A percentile compares a stretch with the other conserved stretches of the same genome.
Conservation (phyloP, 2,888 invertebrate genomes). For the Dynastes tityus region DNA sequence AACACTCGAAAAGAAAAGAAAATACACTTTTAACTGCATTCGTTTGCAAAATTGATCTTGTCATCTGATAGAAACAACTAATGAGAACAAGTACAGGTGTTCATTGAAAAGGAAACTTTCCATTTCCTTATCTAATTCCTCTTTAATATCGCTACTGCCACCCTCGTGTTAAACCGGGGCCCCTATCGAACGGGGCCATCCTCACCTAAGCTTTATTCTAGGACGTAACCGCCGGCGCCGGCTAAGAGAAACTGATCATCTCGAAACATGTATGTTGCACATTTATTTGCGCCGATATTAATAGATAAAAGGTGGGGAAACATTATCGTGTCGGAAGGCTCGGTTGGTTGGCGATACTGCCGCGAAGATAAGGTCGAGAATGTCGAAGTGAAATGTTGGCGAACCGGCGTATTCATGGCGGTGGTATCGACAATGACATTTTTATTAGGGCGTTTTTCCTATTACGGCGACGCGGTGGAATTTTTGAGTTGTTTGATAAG, state of each 20-base stretch:
- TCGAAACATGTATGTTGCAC: slow-evolving; percentile 29
- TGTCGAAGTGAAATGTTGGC: not conserved
- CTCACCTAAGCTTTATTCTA: too few species aligned
- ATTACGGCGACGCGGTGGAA: not conserved
- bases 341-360: not conserved
- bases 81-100: too few species aligned
- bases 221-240: too few species aligned
- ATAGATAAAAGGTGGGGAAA: slow-evolving; percentile 31
- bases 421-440: slow-evolving; percentile 27
- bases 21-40: too few species aligned
- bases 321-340: not conserved
- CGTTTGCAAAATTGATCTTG: too few species aligned
- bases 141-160: too few species aligned
- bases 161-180: too few species aligned
- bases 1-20: too few species aligned
- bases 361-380: not conserved
- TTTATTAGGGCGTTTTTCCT: slow-evolving; percentile 25
- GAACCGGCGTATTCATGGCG: not conserved
- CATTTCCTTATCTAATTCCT: too few species aligned
- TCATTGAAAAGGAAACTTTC: too few species aligned
- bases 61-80: too few species aligned
- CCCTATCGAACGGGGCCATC: too few species aligned
- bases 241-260: slow-evolving; percentile 2
- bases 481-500: slow-evolving; percentile 4
- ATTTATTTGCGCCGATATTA: slow-evolving; percentile 28